phyloP scores from a whole-genome alignment of 2,888 invertebrate genomes.

The Ditylenchus weischeri region DNA sequence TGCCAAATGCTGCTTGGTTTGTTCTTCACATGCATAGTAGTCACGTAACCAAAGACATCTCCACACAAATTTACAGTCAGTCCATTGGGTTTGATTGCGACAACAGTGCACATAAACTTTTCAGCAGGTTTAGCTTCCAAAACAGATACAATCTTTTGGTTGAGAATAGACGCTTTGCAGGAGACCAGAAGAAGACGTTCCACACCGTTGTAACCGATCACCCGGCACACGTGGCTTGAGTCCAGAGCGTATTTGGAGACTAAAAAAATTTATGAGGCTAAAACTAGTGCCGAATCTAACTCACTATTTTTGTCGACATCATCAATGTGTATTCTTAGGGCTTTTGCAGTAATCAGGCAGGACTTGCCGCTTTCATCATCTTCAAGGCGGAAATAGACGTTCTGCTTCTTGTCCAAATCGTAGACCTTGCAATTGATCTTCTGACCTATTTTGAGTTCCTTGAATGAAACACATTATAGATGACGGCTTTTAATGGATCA shows the following conservation, averaged over 20 bases:
- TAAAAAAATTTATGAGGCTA: no score
- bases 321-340: constrained; percentile 21
- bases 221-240: constrained; percentile 41
- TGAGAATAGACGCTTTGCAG: constrained; percentile 43
- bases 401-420: constrained; percentile 36
- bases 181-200: constrained; percentile 47
- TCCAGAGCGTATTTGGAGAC: constrained; percentile 37
- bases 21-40: constrained; percentile 38
- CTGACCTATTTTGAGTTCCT: constrained; percentile 39
- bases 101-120: constrained; percentile 25
- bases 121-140: constrained; percentile 30
- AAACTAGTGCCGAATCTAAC: constrained; percentile 9
- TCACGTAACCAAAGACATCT: constrained; percentile 42
- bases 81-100: constrained; percentile 26
- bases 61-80: constrained; percentile 28
- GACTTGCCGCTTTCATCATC: constrained; percentile 27
- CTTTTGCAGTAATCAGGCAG: constrained; percentile 32
- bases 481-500: no score
- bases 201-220: constrained; percentile 43
- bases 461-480: no score
- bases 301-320: constrained; percentile 24
- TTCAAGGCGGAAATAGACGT: constrained; percentile 40
- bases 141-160: constrained; percentile 34
- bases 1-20: constrained; percentile 28
- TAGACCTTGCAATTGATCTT: constrained; percentile 41